Conservation (phyloP, 2,888 invertebrate species). For the Therioaphis trifolii region DNA sequence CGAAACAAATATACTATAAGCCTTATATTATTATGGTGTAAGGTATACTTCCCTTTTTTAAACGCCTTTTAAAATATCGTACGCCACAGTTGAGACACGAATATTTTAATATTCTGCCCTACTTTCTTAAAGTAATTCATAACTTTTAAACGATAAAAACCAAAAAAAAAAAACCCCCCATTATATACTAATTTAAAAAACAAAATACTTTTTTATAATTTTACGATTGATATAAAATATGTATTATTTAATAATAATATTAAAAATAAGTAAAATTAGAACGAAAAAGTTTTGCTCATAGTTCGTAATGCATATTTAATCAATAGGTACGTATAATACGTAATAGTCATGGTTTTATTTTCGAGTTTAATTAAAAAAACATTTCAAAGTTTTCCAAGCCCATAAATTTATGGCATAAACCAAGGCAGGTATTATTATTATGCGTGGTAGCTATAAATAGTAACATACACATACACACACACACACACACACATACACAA, state of each 20-base stretch:
- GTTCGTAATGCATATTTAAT: background rate
- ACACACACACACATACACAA: no score
- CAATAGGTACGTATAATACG: background rate
- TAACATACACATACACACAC: no score
- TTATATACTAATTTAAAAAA: background rate
- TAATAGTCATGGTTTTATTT: background rate
- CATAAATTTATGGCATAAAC: no score
- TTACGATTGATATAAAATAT: background rate
- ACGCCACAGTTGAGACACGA: background rate
- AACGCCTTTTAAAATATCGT: no score
- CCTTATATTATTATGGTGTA: no score
- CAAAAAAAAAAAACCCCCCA: background rate
- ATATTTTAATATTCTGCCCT: background rate
- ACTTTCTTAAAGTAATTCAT: background rate
- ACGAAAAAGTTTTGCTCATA: background rate
- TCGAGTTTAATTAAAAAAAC: background rate
- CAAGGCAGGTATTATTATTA: no score
- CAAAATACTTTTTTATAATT: background rate
- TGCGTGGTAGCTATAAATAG: no score
- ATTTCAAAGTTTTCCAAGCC: background rate
- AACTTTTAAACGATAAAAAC: background rate
- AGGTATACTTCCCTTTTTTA: no score
- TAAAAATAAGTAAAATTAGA: background rate
- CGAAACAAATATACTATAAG: no score
- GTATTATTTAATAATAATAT: background rate